phyloP scores from a whole-genome alignment of 1,140 invertebrate species.

The Zaprionus gabonicus region DNA sequence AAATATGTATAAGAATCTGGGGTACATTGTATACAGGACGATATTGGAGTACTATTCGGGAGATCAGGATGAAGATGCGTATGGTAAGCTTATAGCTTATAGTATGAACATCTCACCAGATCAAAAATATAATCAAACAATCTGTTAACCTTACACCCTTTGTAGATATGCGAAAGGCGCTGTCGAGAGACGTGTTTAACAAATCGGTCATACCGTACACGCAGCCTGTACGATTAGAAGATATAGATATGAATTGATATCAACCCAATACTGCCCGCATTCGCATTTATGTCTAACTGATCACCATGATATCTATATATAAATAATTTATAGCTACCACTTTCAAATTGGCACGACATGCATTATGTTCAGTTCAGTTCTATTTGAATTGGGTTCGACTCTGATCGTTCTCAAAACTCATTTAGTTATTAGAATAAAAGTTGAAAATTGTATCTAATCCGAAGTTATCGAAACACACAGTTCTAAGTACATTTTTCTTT shows the following conservation, averaged over 20 bases:
- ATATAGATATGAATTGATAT: constrained; percentile 91
- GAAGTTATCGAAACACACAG: constrained; percentile 18
- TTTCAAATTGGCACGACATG: constrained; percentile 9
- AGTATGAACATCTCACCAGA: background rate
- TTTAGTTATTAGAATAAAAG: constrained; percentile 24
- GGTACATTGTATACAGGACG: constrained; percentile 98
- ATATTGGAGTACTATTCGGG: constrained; percentile 99
- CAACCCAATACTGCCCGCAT: constrained; percentile 64
- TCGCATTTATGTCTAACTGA: constrained; percentile 74
- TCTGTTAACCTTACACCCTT: background rate
- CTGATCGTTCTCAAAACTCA: background rate
- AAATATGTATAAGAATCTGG: constrained; percentile 98
- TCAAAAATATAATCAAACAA: background rate
- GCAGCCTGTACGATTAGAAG: constrained; percentile 97
- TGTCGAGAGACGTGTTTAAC: constrained; percentile 95
- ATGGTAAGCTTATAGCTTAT: constrained; percentile 88
- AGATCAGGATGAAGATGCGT: constrained; percentile 99
- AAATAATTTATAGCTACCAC: constrained; percentile 14
- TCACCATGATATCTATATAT: constrained; percentile 12
- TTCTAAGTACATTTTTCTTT: constrained; percentile 1
- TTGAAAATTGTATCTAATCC: constrained; percentile 36
- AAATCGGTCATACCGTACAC: constrained; percentile 96
- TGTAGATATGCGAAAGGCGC: constrained; percentile 98
- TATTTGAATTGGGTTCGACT: constrained; percentile 12
- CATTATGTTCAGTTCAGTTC: constrained; percentile 11